phyloP scores from a whole-genome alignment of 2,113 vertebrate genomes.

The Amblyopsis rosae region DNA sequence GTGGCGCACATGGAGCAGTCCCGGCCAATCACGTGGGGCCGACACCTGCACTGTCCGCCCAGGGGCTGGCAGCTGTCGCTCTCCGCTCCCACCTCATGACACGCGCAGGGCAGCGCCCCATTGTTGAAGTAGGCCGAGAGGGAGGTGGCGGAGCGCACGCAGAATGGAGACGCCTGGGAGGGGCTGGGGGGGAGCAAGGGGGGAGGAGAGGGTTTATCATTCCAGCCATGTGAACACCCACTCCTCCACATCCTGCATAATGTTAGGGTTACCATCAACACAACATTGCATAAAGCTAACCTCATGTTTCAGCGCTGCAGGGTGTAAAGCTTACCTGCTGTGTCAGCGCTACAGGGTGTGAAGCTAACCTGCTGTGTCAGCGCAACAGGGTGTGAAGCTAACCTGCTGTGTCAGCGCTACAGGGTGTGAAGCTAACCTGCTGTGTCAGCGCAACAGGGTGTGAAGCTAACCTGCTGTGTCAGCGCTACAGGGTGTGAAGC shows the following conservation, averaged over 20 bases:
- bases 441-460: slow-evolving; percentile 74
- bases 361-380: neutral
- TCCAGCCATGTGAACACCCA: neutral
- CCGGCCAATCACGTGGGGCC: slow-evolving; percentile 87
- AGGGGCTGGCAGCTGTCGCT: slow-evolving; percentile 84
- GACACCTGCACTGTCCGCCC: slow-evolving; percentile 90
- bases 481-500: too few species aligned
- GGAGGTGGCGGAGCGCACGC: slow-evolving; percentile 80
- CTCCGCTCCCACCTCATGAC: slow-evolving; percentile 86
- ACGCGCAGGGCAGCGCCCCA: slow-evolving; percentile 85
- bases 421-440: slow-evolving; percentile 78
- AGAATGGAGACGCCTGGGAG: slow-evolving; percentile 79
- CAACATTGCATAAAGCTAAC: too few species aligned
- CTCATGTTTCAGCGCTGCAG: too few species aligned
- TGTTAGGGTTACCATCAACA: too few species aligned
- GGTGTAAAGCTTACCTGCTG: too few species aligned
- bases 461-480: too few species aligned
- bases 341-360: neutral
- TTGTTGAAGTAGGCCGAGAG: slow-evolving; percentile 95
- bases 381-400: too few species aligned
- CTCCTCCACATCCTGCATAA: too few species aligned
- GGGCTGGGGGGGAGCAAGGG: slow-evolving; percentile 65
- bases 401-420: too few species aligned
- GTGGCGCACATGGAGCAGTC: slow-evolving; percentile 93
- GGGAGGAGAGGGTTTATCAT: too few species aligned